These are phyloP conservation scores for Neotragus moschatus DNA, from an alignment of 2,113 vertebrate genomes.

Conservation along the genomic window DNA sequence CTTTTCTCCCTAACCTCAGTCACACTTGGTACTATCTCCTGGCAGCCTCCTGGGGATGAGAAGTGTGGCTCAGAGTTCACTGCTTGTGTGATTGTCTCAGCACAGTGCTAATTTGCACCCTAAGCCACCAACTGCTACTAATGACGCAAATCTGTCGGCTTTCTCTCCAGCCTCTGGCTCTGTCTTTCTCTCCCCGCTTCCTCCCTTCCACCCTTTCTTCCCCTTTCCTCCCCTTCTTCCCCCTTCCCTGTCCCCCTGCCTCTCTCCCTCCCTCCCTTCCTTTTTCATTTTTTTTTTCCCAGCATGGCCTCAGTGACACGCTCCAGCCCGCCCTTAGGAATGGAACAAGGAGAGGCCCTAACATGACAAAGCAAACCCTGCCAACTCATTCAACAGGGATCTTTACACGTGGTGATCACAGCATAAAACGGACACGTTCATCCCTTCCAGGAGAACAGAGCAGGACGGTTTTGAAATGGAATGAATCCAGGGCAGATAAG, in stretches of 20 bases:
- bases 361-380: not conserved
- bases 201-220: accelerated
- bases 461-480: slow-evolving; percentile 19
- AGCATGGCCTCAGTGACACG: not conserved
- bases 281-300: not conserved
- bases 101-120: not conserved
- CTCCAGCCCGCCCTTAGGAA: not conserved
- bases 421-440: not conserved
- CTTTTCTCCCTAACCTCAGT: not conserved
- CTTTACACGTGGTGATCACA: not conserved
- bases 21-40: not conserved
- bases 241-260: not conserved
- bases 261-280: not conserved
- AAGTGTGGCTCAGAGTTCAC: not conserved
- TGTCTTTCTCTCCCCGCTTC: accelerated
- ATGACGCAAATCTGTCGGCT: not conserved
- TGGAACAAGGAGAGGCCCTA: not conserved
- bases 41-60: not conserved
- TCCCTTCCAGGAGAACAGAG: not conserved
- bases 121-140: not conserved
- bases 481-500: not conserved
- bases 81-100: not conserved
- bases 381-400: not conserved
- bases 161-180: not conserved
- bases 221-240: accelerated